A percentile compares a stretch with the other conserved stretches of the same genome.
Conservation (phyloP, 2,797 vertebrate species). For the Pyrocephalus nanus region DNA sequence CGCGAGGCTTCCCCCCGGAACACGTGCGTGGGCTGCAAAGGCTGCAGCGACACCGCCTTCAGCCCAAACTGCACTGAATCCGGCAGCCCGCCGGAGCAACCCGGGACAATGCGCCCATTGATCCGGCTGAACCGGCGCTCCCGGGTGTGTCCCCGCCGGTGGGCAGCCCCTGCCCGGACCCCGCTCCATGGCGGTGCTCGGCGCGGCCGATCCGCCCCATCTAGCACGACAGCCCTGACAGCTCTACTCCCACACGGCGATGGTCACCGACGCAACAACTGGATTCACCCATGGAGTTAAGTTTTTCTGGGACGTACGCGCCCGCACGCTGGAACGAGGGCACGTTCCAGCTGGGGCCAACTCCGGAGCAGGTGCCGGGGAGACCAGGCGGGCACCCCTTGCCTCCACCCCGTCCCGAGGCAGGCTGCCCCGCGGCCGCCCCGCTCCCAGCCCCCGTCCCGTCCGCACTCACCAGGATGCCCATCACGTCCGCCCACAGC, state of each 20-base stretch:
- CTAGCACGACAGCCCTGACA: background rate
- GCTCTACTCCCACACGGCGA: background rate
- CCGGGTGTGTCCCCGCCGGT: background rate
- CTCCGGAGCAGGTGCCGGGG: background rate
- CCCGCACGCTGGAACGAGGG: background rate
- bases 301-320: background rate
- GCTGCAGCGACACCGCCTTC: background rate
- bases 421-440: background rate
- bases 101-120: background rate
- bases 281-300: background rate
- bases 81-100: background rate
- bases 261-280: accelerated
- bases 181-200: background rate
- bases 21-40: background rate
- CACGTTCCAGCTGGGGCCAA: background rate
- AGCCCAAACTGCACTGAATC: background rate
- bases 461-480: slow-evolving; percentile 91
- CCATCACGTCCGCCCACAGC: slow-evolving; percentile 96
- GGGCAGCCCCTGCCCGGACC: background rate
- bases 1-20: background rate
- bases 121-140: background rate
- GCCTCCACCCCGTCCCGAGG: background rate
- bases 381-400: background rate
- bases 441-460: background rate
- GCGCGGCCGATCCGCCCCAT: background rate